Evolutionary conservation across 2,888 invertebrate genomes (phyloP).

Genomic region (Pachydiplax longipennis): DNA sequence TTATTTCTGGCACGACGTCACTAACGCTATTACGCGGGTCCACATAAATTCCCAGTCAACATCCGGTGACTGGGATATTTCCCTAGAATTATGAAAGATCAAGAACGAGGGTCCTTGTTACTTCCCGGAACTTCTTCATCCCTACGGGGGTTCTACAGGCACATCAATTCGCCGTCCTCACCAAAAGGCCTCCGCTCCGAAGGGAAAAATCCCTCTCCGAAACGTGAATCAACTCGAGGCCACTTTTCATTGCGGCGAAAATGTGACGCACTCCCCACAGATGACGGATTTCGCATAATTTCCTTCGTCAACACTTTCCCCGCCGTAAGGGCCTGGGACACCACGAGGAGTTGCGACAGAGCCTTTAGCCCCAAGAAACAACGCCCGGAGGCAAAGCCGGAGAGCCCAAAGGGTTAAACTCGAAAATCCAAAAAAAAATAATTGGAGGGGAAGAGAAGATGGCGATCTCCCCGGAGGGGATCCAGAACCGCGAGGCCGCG

Average conservation of each 20-base stretch:
- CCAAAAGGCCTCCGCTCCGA: neutral
- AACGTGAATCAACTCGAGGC: neutral
- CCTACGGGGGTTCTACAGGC: neutral
- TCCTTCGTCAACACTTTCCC: conserved; percentile 28
- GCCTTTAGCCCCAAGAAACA: neutral
- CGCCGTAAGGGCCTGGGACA: neutral
- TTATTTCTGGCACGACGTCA: no score
- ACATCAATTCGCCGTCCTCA: neutral
- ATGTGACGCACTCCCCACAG: neutral
- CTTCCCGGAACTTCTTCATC: neutral
- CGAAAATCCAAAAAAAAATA: neutral
- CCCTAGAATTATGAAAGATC: neutral
- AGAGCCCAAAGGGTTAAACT: neutral
- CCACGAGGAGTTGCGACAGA: conserved; percentile 14
- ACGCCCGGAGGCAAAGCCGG: neutral
- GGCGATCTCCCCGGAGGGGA: conserved; percentile 35
- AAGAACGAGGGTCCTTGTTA: neutral
- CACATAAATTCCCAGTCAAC: no score
- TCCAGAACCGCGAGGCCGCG: conserved; percentile 12
- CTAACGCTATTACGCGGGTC: no score
- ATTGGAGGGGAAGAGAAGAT: neutral
- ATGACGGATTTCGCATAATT: conserved; percentile 34
- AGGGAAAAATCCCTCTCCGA: neutral
- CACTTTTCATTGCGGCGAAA: neutral
- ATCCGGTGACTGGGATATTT: neutral